phyloP scores from a whole-genome alignment of 2,113 vertebrate genomes.

The Gambusia holbrooki region DNA sequence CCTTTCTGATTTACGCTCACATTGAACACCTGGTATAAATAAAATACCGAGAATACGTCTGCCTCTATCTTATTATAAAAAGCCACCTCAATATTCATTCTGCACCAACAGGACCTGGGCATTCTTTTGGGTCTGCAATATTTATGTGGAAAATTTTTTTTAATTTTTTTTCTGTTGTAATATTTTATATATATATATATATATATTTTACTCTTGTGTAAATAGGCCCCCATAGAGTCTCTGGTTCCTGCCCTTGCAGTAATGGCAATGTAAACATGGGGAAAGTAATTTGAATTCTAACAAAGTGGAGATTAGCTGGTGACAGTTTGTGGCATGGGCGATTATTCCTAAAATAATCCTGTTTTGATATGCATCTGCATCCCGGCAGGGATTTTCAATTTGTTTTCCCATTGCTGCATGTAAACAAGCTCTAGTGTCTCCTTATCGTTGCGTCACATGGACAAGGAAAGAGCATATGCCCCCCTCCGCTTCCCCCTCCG shows the following conservation, averaged over 20 bases:
- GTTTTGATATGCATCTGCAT: slow-evolving; percentile 88
- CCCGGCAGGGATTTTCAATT: slow-evolving; percentile 86
- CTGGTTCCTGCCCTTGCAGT: slow-evolving; percentile 75
- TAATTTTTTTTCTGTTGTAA: neutral
- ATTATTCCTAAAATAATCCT: slow-evolving; percentile 88
- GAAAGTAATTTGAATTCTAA: slow-evolving; percentile 87
- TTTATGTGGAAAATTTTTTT: slow-evolving; percentile 75
- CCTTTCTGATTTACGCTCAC: slow-evolving; percentile 23
- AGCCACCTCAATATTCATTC: slow-evolving; percentile 68
- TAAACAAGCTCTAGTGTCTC: slow-evolving; percentile 85
- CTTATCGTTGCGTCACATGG: slow-evolving; percentile 82
- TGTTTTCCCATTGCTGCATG: slow-evolving; percentile 84
- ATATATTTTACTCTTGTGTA: slow-evolving; percentile 75
- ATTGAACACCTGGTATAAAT: slow-evolving; percentile 21
- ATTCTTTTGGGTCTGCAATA: slow-evolving; percentile 73
- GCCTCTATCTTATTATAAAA: slow-evolving; percentile 59
- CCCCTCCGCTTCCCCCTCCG: slow-evolving; percentile 9
- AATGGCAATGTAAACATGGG: slow-evolving; percentile 83
- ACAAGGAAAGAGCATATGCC: slow-evolving; percentile 69
- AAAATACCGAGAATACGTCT: slow-evolving; percentile 45
- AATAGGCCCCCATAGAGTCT: slow-evolving; percentile 75
- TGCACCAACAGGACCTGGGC: slow-evolving; percentile 61
- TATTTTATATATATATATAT: slow-evolving; percentile 35
- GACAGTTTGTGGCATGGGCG: slow-evolving; percentile 81
- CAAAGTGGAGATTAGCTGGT: slow-evolving; percentile 85